phyloP scores from a whole-genome alignment of 2,113 vertebrate genomes.

The Uropsilus gracilis region DNA sequence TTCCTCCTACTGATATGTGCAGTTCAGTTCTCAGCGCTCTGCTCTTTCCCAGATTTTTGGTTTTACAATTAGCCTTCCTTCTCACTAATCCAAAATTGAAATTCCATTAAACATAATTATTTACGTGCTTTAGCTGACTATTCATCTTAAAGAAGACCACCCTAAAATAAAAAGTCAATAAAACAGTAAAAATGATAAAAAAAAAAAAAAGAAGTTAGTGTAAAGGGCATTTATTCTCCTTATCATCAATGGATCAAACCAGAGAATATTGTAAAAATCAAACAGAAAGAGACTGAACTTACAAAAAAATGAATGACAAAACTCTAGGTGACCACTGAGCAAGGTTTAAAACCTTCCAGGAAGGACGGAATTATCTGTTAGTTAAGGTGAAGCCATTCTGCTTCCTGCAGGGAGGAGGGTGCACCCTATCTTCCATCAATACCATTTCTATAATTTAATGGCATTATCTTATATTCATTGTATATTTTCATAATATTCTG shows the following conservation, averaged over 20 bases:
- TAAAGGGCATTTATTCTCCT: background rate
- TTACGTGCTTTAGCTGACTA: too few relatives aligned
- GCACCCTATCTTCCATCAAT: background rate
- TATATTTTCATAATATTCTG: background rate
- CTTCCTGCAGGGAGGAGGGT: background rate
- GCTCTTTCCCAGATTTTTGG: too few relatives aligned
- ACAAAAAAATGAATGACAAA: constrained; percentile 2
- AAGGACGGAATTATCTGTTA: background rate
- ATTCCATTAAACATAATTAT: too few relatives aligned
- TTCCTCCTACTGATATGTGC: too few relatives aligned
- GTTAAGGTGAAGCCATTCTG: background rate
- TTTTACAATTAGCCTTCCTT: too few relatives aligned
- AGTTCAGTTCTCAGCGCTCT: too few relatives aligned
- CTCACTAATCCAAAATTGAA: too few relatives aligned
- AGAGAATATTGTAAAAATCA: constrained; percentile 4
- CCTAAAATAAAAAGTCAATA: too few relatives aligned
- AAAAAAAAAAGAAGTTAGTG: too few relatives aligned
- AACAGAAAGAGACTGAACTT: background rate
- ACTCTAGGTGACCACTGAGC: background rate
- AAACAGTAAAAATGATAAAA: too few relatives aligned
- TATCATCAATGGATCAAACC: background rate
- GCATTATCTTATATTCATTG: background rate
- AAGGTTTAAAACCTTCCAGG: background rate
- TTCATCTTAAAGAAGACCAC: too few relatives aligned
- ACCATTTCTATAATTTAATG: background rate